Conservation (phyloP, 2,797 vertebrate species). For the Erethizon dorsatum region DNA sequence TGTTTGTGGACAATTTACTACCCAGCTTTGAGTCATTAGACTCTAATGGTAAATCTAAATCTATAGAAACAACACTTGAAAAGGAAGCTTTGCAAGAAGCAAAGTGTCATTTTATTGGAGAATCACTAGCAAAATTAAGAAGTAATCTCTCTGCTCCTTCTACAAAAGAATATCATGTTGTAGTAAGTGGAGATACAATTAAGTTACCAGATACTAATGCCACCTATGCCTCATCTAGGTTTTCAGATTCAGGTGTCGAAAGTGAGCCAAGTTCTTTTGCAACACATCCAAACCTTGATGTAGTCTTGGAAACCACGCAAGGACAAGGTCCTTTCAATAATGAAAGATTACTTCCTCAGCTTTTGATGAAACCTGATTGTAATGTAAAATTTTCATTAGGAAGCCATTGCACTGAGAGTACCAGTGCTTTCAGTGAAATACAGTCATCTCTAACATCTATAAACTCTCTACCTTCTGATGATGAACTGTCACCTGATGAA, state of each 20-base stretch:
- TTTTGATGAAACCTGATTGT: constrained; percentile 90
- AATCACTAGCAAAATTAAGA: constrained; percentile 86
- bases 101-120: constrained; percentile 83
- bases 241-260: constrained; percentile 99
- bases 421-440: constrained; percentile 95
- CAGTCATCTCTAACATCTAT: constrained; percentile 99
- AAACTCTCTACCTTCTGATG: constrained; percentile 98
- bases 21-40: constrained; percentile 82
- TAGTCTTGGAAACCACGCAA: constrained; percentile 87
- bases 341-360: constrained; percentile 90
- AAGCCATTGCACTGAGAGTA: constrained; percentile 94
- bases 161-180: constrained; percentile 88
- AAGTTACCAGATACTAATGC: constrained; percentile 90
- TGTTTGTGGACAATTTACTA: constrained; percentile 84
- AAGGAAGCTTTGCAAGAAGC: constrained; percentile 87
- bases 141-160: constrained; percentile 84
- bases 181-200: constrained; percentile 90
- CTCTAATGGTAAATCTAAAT: constrained; percentile 84
- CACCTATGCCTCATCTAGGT: constrained; percentile 94
- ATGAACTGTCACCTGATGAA: constrained; percentile 93
- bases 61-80: constrained; percentile 88
- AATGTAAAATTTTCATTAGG: constrained; percentile 90
- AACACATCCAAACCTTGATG: constrained; percentile 92
- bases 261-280: constrained; percentile 98
- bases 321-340: constrained; percentile 86